Evolutionary conservation across 2,797 vertebrate species (phyloP).

Genomic region (Dendrocincla fuliginosa): DNA sequence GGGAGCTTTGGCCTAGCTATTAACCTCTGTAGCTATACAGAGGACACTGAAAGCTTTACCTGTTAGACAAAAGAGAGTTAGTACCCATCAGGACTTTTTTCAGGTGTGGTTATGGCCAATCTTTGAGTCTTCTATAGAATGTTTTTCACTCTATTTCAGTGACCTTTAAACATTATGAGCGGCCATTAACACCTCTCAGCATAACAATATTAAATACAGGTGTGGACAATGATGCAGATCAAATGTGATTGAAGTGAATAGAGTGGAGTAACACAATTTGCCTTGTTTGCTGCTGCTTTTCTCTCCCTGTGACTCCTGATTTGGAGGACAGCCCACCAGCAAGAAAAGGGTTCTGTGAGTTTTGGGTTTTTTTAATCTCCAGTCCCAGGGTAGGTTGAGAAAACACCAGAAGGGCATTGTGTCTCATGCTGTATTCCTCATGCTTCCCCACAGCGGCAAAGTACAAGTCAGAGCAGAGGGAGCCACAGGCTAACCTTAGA

Average conservation of each 20-base stretch:
- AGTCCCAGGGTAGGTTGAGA: not conserved
- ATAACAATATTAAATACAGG: slow-evolving; percentile 19
- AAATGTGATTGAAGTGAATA: not conserved
- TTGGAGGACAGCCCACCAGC: not conserved
- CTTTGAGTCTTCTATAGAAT: not conserved
- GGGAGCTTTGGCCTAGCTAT: not conserved
- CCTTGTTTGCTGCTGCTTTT: not conserved
- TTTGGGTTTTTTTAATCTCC: not conserved
- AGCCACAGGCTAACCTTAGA: not conserved
- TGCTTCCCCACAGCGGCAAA: not conserved
- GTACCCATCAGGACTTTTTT: not conserved
- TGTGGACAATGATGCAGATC: not conserved
- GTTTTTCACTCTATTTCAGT: not conserved
- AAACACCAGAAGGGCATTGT: not conserved
- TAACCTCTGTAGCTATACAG: not conserved
- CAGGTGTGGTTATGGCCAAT: not conserved
- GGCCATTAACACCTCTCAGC: slow-evolving; percentile 29
- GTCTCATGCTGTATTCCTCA: not conserved
- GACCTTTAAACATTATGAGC: not conserved
- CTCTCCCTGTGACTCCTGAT: not conserved
- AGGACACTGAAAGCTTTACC: not conserved
- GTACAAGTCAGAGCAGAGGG: not conserved
- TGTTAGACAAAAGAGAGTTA: not conserved
- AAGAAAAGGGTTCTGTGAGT: not conserved
- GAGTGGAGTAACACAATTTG: not conserved